These are phyloP conservation scores for Sterrhoptilus dennistouni DNA, from an alignment of 2,113 vertebrate species.

Conservation along the genomic window DNA sequence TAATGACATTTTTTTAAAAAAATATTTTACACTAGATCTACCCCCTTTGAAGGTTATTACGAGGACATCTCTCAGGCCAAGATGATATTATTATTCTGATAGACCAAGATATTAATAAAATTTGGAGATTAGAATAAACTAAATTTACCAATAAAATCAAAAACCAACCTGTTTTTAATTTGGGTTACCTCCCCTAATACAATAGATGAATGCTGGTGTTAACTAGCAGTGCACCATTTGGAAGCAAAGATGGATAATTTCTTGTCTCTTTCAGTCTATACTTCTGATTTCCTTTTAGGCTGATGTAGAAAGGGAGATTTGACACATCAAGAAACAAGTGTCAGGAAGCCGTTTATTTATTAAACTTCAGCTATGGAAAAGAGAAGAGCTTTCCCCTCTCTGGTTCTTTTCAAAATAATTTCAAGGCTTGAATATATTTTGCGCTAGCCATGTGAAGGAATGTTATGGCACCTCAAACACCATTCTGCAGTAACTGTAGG, in stretches of 20 bases:
- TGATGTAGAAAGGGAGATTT: neutral
- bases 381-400: neutral
- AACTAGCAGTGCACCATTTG: fast-evolving
- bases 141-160: neutral
- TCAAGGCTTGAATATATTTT: neutral
- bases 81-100: neutral
- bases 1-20: neutral
- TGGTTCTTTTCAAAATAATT: neutral
- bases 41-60: fast-evolving
- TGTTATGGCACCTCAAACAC: neutral
- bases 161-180: neutral
- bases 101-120: neutral
- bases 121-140: neutral
- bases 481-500: neutral
- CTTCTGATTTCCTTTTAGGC: neutral
- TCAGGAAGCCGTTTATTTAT: neutral
- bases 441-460: neutral
- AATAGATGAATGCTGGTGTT: neutral
- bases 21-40: neutral
- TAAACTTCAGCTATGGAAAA: neutral
- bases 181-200: neutral
- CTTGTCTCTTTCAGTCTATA: neutral
- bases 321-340: neutral
- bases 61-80: neutral
- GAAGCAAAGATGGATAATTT: neutral